Conservation (phyloP, 92 coral and sea anemone genomes). For the Porites rus region DNA sequence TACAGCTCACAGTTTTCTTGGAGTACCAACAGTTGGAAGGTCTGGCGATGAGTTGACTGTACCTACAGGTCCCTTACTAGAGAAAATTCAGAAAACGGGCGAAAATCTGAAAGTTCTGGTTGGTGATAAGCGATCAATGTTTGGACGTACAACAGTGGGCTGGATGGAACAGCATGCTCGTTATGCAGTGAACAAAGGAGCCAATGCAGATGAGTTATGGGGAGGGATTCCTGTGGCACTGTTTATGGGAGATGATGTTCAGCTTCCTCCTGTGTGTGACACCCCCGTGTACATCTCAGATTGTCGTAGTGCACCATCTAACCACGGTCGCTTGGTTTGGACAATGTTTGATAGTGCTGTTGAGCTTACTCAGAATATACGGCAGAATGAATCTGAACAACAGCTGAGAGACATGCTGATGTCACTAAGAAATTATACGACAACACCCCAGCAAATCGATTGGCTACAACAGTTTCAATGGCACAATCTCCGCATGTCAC, state of each 20-base stretch:
- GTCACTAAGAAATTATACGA: not conserved
- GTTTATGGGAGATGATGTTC: conserved; percentile 52
- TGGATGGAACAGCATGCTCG: conserved; percentile 58
- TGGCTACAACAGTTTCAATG: conserved; percentile 34
- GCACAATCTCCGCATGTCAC: not conserved
- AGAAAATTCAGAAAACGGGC: not conserved
- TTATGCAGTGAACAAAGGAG: conserved; percentile 26
- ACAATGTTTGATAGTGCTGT: conserved; percentile 45
- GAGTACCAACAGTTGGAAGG: conserved; percentile 43
- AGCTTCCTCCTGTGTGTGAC: conserved; percentile 58
- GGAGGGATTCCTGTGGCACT: conserved; percentile 52
- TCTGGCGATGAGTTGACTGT: conserved; percentile 15
- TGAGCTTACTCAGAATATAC: conserved; percentile 42
- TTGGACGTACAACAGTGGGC: conserved; percentile 41
- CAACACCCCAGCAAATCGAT: conserved; percentile 8
- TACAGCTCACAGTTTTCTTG: conserved; percentile 57
- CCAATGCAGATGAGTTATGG: conserved; percentile 22
- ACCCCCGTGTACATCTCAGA: conserved; percentile 41
- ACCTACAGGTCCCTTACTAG: not conserved
- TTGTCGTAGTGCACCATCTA: conserved; percentile 53
- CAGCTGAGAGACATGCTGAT: conserved; percentile 38
- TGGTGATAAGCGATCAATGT: conserved; percentile 35
- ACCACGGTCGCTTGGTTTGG: conserved; percentile 55
- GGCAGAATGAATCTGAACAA: conserved; percentile 47
- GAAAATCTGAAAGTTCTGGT: not conserved